Evolutionary conservation across 1,140 invertebrate species (phyloP).

Genomic region (Drosophila parvula): DNA sequence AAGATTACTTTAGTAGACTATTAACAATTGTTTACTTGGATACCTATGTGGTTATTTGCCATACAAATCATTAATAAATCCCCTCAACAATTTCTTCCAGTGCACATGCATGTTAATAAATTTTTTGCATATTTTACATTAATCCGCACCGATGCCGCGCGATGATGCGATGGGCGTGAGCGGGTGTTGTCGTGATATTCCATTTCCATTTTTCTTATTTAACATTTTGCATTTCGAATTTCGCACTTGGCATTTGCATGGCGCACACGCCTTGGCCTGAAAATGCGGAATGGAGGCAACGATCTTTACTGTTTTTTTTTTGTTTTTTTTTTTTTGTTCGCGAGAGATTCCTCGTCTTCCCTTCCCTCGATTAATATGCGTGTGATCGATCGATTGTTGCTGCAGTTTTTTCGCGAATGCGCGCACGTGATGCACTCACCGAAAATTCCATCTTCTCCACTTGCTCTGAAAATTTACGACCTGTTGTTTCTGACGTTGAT

Average conservation of each 20-base stretch:
- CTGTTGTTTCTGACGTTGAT: conserved; percentile 53
- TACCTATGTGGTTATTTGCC: no score
- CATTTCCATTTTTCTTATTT: conserved; percentile 49
- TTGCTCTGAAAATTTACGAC: conserved; percentile 70
- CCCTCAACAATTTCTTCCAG: background rate
- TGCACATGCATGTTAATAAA: conserved; percentile 33
- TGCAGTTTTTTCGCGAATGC: conserved; percentile 41
- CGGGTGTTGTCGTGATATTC: conserved; percentile 72
- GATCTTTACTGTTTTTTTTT: conserved; percentile 58
- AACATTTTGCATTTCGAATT: conserved; percentile 40
- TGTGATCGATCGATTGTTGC: conserved; percentile 65
- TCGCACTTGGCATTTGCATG: conserved; percentile 48
- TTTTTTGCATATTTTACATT: conserved; percentile 50
- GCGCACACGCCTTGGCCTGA: conserved; percentile 78
- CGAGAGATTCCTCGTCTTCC: no score
- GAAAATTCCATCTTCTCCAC: conserved; percentile 66
- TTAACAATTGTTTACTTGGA: no score
- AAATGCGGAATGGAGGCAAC: conserved; percentile 71
- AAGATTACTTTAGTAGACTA: no score
- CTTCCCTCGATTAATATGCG: conserved; percentile 39
- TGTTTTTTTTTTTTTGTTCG: no score
- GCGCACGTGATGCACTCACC: conserved; percentile 70
- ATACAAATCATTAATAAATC: background rate
- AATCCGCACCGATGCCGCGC: conserved; percentile 14
- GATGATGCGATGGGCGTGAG: conserved; percentile 33